A percentile compares a stretch with the other conserved stretches of the same genome.
phyloP scores from a whole-genome alignment of 2,797 vertebrate species.

The Selene dorsalis region DNA sequence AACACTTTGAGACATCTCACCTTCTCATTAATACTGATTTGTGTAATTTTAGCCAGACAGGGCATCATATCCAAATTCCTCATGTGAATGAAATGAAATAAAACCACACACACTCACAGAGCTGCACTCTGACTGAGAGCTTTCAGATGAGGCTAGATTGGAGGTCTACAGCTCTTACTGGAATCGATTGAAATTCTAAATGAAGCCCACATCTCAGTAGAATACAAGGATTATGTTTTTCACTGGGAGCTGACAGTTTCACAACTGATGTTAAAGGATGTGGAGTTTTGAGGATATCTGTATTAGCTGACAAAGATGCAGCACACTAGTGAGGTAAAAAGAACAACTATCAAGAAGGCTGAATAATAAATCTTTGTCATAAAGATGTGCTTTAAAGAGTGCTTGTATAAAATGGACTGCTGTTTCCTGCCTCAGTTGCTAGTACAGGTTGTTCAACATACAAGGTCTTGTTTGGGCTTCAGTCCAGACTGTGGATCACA shows the following conservation, averaged over 20 bases:
- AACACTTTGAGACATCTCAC: neutral
- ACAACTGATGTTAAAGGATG: neutral
- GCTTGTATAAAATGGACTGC: neutral
- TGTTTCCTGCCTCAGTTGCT: conserved; percentile 5
- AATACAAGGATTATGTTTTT: neutral
- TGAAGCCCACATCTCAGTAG: neutral
- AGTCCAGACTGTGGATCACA: conserved; percentile 28
- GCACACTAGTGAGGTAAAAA: neutral
- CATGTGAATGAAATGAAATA: neutral
- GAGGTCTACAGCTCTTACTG: neutral
- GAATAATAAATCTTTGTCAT: neutral
- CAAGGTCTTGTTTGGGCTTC: conserved; percentile 23
- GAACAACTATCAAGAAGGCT: no score
- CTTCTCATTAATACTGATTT: neutral
- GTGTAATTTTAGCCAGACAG: neutral
- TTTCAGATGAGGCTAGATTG: neutral
- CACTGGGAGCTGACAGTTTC: neutral
- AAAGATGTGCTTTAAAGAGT: neutral
- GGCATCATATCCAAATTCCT: no score
- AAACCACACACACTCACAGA: neutral
- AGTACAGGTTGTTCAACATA: conserved; percentile 3
- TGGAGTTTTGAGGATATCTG: neutral
- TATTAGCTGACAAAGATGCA: neutral
- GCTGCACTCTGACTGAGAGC: neutral
- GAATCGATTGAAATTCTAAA: neutral